These are phyloP conservation scores for Hylomyscus alleni DNA, from an alignment of 2,797 vertebrate genomes.

Conservation along the genomic window DNA sequence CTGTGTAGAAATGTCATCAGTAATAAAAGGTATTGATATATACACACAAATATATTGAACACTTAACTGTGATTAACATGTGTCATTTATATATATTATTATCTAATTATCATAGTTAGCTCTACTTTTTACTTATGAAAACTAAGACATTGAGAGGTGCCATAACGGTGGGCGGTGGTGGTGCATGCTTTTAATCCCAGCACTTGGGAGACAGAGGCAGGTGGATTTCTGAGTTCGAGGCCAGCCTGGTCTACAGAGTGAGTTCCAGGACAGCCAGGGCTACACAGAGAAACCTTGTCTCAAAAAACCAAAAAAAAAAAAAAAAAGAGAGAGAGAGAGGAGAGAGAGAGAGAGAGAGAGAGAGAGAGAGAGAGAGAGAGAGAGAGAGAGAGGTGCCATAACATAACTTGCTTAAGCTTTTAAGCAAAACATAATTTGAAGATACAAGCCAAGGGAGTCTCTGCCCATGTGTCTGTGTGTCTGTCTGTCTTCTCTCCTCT, in stretches of 20 bases:
- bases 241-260: no score
- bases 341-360: no score
- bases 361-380: no score
- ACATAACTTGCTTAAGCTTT: not conserved
- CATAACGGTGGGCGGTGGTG: no score
- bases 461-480: not conserved
- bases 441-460: not conserved
- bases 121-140: not conserved
- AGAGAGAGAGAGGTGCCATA: not conserved
- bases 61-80: not conserved
- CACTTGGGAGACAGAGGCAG: no score
- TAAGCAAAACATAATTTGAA: not conserved
- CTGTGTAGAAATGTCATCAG: not conserved
- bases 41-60: not conserved
- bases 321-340: no score
- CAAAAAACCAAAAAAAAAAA: no score
- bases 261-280: no score
- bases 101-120: not conserved
- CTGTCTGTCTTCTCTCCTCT: not conserved
- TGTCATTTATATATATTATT: not conserved
- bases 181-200: no score
- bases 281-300: no score
- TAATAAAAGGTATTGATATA: not conserved
- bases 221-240: no score
- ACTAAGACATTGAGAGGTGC: not conserved